These are phyloP conservation scores for Macquaria australasica DNA, from an alignment of 2,113 vertebrate species.

Conservation along the genomic window DNA sequence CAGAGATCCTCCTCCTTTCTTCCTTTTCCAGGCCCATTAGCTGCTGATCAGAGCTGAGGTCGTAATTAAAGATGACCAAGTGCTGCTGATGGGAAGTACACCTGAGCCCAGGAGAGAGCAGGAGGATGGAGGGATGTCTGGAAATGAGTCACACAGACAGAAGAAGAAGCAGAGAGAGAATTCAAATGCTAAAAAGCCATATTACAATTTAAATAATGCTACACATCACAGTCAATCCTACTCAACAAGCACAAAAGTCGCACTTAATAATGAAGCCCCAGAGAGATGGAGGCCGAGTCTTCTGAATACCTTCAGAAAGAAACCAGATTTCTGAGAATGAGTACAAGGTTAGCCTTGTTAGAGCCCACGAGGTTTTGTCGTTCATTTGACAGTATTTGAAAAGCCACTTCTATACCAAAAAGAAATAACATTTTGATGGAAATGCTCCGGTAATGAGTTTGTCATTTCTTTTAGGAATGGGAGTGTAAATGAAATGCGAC, in stretches of 20 bases:
- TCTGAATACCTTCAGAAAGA: conserved; percentile 44
- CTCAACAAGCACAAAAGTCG: conserved; percentile 53
- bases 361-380: conserved; percentile 35
- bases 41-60: conserved; percentile 51
- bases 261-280: conserved; percentile 59
- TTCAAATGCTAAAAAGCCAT: conserved; percentile 42
- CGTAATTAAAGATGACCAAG: conserved; percentile 53
- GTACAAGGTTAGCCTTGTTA: conserved; percentile 60
- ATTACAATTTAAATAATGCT: conserved; percentile 59
- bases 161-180: conserved; percentile 17
- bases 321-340: conserved; percentile 42
- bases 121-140: conserved; percentile 11
- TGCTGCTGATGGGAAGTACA: conserved; percentile 39
- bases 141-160: conserved; percentile 34
- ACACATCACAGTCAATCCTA: conserved; percentile 47
- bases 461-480: conserved; percentile 15
- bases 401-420: conserved; percentile 48
- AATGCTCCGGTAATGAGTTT: conserved; percentile 51
- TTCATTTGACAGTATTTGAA: conserved; percentile 61
- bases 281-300: conserved; percentile 37
- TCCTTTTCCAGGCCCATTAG: conserved; percentile 42
- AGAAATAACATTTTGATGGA: conserved; percentile 52
- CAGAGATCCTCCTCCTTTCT: conserved; percentile 20
- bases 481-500: conserved; percentile 43
- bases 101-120: conserved; percentile 29